Base-by-base conservation (phyloP, 2,888 invertebrate genomes). In the Amphipyra tragopoginis region DNA sequence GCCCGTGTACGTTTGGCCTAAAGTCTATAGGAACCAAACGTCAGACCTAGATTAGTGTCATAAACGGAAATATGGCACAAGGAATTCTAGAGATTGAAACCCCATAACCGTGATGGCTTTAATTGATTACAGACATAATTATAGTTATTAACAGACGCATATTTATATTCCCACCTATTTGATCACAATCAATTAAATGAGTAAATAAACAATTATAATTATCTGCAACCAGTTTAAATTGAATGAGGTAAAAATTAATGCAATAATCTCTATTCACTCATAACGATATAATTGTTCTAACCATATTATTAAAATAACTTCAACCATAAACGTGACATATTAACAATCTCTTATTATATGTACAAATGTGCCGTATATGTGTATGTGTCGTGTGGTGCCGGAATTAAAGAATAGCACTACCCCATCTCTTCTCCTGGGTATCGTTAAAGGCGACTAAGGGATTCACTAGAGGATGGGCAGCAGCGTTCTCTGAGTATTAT, bases 91-190 rank as follows among this genome's bases (percentile, higher is more conserved):
- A n/a, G n/a, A n/a, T n/a, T n/a, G n/a, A n/a, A n/a, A n/a, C n/a
- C n/a, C n/a, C n/a, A n/a, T n/a, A n/a, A n/a, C n/a, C n/a, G n/a
- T 50, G 34, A 65, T 49, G 44, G 9, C 21, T 58, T 66, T 38
- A 34, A 58, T 42, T 50, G 38, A 58, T 40, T 45, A 58, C 14
- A 11, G 8, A 66, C 44, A 40, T 58, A 58, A 66, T 57, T 38
- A 33, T n/a, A 26, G 4, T 33, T 11, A 56, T 57, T 50, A 66
- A 33, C 3, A 10, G 21, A 21, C 10, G 45, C 15, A 26, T 36
- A 11, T 9, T 13, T 48, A 58, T 36, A 39, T 50, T 4, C n/a
- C 2, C 1, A 34, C 1, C 11, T n/a, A 42, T 26, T 7, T 59
- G 45, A 58, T 65, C 44, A 10, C 34, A 53, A 53, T 67, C 44